Base-by-base conservation (phyloP, 2,888 invertebrate species). In the Athalia cordata region DNA sequence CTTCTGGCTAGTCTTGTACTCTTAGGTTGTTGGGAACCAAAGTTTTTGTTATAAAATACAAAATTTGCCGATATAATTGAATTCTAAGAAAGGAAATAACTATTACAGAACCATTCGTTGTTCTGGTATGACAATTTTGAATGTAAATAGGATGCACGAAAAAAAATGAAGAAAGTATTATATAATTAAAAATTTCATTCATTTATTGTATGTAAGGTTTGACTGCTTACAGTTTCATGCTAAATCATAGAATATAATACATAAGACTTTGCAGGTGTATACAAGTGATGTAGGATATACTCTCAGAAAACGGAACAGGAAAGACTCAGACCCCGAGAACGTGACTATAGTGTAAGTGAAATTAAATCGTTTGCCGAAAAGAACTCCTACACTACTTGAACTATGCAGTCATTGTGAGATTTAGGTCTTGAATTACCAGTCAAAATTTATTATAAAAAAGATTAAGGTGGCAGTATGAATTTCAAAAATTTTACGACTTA, bases 101-200 rank as follows among this genome's bases (percentile, higher is more conserved):
- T 75, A 11, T 47, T 75, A 13, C 15, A 75, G 43, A 75, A 75
- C 49, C 43, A 50, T 13, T 9, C 50, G 52, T 45, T 9, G 52
- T 68, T 68, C 55, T 55, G 9, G 13, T 59, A 59, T 59, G 72
- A 72, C 57, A 57, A 59, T 59, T 72, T 72, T 72, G 57, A 59
- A 72, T 85, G 81, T 84, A 83, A 78, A 84, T 83, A 84, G 79
- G 62, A 79, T 79, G 81, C 83, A 29, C 83, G 82, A 81, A 80
- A 83, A 82, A 77, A 72, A 75, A 75, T 83, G 79, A 85, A 83
- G 85, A 83, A 86, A 86, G 85, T 86, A 86, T 83, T 86, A 84
- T 81, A 62, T 75, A 52, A 75, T 72, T 61, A 66, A 81, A 80
- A 13, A 81, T 81, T 83, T 80, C 66, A 65, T n/a, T 79, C 77